Percentiles rank a stretch among this genome's conserved stretches.
These are phyloP conservation scores for Bombus affinis DNA, from an alignment of 1,140 invertebrate species.

Conservation along the genomic window DNA sequence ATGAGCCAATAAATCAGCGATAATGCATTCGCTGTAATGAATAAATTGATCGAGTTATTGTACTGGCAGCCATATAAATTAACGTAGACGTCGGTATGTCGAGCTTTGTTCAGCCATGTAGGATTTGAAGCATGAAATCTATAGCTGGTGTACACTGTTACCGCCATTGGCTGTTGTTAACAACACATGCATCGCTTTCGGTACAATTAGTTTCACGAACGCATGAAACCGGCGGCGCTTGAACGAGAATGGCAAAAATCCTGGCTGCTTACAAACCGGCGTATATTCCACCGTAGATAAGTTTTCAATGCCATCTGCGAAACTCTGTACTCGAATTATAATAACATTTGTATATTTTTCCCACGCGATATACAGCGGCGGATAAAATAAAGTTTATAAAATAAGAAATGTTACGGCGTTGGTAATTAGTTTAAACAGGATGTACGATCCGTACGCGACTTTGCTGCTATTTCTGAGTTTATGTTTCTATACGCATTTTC, in stretches of 20 bases:
- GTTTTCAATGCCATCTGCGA: background rate
- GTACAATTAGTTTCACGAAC: background rate
- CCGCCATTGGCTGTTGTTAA: background rate
- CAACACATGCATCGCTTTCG: background rate
- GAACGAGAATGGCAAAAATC: background rate
- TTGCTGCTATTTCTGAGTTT: too few species aligned
- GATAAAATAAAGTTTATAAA: too few species aligned
- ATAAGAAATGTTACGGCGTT: too few species aligned
- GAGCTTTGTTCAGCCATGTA: constrained; percentile 13
- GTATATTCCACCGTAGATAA: background rate
- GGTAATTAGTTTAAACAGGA: too few species aligned
- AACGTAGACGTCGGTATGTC: background rate
- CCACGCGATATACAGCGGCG: too few species aligned
- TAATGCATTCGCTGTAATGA: constrained; percentile 24
- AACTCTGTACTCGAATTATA: too few species aligned
- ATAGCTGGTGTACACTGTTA: background rate
- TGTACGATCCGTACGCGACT: too few species aligned
- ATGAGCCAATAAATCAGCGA: constrained; percentile 2
- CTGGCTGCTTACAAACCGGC: too few species aligned
- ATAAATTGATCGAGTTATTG: constrained; percentile 43
- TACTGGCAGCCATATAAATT: constrained; percentile 23
- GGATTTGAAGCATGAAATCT: constrained; percentile 6
- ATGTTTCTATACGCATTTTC: too few species aligned
- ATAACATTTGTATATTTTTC: too few species aligned
- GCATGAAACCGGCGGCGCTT: background rate